Evolutionary conservation across 2,113 vertebrate species (phyloP).

Genomic region (Nettapus auritus): DNA sequence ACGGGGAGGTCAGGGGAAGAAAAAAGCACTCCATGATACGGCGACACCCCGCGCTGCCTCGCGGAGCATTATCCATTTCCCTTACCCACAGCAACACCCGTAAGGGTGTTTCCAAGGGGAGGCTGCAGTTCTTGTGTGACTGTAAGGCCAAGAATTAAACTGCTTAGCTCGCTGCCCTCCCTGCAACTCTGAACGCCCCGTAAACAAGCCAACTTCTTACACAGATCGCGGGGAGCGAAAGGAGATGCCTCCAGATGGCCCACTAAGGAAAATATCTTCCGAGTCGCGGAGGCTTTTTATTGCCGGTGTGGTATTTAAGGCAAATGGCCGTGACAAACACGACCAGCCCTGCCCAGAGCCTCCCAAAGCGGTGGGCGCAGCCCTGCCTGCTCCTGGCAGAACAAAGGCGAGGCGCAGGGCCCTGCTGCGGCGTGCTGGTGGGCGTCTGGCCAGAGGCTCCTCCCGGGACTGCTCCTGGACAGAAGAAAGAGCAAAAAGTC

Average conservation of each 20-base stretch:
- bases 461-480: background rate
- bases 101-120: background rate
- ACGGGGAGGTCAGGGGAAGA: background rate
- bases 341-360: background rate
- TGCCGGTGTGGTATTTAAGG: background rate
- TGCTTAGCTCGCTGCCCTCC: background rate
- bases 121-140: background rate
- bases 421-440: rapidly evolving
- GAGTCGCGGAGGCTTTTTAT: background rate
- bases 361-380: background rate
- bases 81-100: background rate
- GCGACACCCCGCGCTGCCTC: background rate
- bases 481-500: background rate
- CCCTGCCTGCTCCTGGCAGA: background rate
- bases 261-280: background rate
- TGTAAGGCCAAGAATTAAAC: background rate
- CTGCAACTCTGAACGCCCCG: rapidly evolving
- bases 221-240: background rate
- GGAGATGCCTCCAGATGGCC: constrained; percentile 39
- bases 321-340: constrained; percentile 32
- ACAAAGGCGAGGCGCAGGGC: rapidly evolving
- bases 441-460: background rate
- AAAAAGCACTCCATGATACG: background rate
- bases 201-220: background rate
- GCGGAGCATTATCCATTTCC: background rate